phyloP scores from a whole-genome alignment of 1,140 invertebrate genomes.

The Temnothorax curvispinosus region DNA sequence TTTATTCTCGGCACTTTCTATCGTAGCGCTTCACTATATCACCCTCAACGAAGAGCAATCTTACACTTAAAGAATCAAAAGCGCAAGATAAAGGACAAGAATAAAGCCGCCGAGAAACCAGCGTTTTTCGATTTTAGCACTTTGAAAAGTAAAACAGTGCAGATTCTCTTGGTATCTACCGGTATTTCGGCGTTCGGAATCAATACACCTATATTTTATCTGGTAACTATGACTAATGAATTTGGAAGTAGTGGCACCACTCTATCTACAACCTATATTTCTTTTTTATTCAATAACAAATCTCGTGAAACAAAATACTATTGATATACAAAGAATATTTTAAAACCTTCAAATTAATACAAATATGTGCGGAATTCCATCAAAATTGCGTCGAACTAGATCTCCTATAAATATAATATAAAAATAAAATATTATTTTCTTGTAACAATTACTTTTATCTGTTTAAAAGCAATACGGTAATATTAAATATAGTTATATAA shows the following conservation, averaged over 20 bases:
- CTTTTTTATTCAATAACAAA: neutral
- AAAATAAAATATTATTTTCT: neutral
- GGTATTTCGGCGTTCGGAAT: conserved; percentile 93
- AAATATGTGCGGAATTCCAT: neutral
- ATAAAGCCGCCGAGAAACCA: conserved; percentile 90
- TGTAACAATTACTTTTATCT: neutral
- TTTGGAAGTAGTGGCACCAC: neutral
- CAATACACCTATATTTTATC: conserved; percentile 94
- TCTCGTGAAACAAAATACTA: neutral
- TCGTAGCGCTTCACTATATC: conserved; percentile 95
- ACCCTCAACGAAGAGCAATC: conserved; percentile 95
- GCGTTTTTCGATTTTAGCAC: conserved; percentile 95
- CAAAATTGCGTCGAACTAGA: neutral
- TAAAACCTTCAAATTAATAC: neutral
- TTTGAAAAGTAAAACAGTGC: conserved; percentile 93
- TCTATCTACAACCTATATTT: neutral
- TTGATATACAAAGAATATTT: neutral
- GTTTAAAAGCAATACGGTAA: neutral
- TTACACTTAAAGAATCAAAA: conserved; percentile 96
- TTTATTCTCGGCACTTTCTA: conserved; percentile 96
- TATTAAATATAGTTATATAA: neutral
- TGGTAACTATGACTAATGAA: conserved; percentile 86
- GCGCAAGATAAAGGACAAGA: conserved; percentile 92
- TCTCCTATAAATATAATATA: neutral
- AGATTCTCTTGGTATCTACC: conserved; percentile 93